Evolutionary conservation across 2,113 vertebrate species (phyloP).

Genomic region (Pavo muticus): DNA sequence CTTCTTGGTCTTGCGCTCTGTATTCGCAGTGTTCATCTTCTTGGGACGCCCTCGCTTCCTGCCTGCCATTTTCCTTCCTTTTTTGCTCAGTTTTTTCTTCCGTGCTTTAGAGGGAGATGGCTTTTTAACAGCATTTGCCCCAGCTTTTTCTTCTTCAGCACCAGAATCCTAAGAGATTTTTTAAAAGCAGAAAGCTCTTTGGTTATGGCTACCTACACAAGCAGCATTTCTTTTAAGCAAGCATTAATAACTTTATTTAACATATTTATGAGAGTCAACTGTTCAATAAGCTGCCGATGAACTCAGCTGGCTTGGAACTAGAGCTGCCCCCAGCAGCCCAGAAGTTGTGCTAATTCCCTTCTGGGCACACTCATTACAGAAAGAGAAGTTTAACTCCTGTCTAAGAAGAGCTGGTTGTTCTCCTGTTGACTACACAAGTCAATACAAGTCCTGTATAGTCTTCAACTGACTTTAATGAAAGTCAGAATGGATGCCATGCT

Average conservation of each 20-base stretch:
- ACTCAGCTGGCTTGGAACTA: neutral
- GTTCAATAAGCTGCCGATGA: neutral
- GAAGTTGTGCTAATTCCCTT: neutral
- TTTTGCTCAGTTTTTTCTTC: constrained; percentile 88
- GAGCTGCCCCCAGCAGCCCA: neutral
- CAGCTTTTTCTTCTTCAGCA: constrained; percentile 89
- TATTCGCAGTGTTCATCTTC: constrained; percentile 83
- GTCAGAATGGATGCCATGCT: neutral
- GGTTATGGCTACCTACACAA: neutral
- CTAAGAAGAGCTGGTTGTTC: neutral
- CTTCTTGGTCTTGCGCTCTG: constrained; percentile 92
- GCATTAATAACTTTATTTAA: neutral
- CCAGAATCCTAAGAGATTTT: constrained; percentile 83
- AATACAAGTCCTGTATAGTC: neutral
- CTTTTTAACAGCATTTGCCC: constrained; percentile 84
- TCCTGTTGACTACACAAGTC: neutral
- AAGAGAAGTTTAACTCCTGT: neutral
- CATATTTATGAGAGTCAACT: neutral
- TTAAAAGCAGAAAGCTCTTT: neutral
- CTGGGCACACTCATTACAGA: neutral
- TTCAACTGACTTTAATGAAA: neutral
- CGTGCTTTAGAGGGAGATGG: constrained; percentile 88
- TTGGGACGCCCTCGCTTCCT: constrained; percentile 96
- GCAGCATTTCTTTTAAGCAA: neutral
- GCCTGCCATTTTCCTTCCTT: constrained; percentile 92